Base-by-base conservation (phyloP, 2,797 vertebrate genomes). In the Anabacerthia variegaticeps region DNA sequence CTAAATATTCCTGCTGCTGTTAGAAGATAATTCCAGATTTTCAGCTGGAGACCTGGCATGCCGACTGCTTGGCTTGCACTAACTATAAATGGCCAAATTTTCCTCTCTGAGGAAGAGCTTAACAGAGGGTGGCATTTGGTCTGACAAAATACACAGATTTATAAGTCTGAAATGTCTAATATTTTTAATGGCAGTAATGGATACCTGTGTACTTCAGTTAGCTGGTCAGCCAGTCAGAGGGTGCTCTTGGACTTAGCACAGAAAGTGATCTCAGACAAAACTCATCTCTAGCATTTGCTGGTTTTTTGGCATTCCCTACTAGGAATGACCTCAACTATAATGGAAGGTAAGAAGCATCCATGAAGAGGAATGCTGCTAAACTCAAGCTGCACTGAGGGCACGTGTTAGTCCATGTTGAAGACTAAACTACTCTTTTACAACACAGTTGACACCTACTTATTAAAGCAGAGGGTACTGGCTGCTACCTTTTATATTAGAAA, bases 1-100 rank as follows among this genome's bases (percentile, higher is more conserved):
- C 76, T 74, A 96, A 96, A 86, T 95, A 91, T 85, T 93, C 88
- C 79, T 96, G 67, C 83, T 83, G 74, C 67, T 93, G 82, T 94
- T 95, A 56, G 75, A 88, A 93, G 92, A 97, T 93, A 96, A 89
- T 85, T 94, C 92, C 91, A 93, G 71, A 94, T 95, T 97, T 97
- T 95, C 88, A 84, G 87, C 91, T 76, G 91, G 75, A 95, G 92
- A 89, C 71, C 89, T 97, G 95, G 96, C 56, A 12, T 77, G 62
- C 43, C 71, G 51, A 76, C 95, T 20, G 0, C 68, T 95, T 98
- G 95, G 91, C 95, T 96, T 58, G 67, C 85, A 41, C 24, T 41
- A 65, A 80, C 20, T 62, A 8, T 30, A 44, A 89, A 55, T 85
- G 89, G 79, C 68, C 95, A 96, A 75, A 62, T 77, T 96, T 94